Evolutionary conservation across 2,888 invertebrate genomes (phyloP), one percentile per base, ranked within the genome.

Genomic region (Thereva nobilitata): DNA sequence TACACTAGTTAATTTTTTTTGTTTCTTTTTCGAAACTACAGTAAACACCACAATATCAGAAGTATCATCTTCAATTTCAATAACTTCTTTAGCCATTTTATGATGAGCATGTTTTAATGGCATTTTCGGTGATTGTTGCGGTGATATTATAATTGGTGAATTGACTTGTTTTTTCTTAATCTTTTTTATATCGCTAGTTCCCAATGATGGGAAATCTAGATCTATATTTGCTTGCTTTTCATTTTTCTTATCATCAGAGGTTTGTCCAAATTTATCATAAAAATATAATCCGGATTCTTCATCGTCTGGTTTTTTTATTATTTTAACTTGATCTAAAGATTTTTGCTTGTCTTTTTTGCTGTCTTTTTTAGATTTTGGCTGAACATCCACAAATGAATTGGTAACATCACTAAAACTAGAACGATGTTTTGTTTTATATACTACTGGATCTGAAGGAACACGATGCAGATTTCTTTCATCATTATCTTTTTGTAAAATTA

Each of bases 181-280:
- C 23, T 23, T 23, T 23, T 23, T 23, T 23, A 23, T 2, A 23
- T 23, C 23, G 2, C 23, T 23, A 23, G 23, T 23, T 23, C 23
- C 23, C 23, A 23, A 23, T 23, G 23, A 23, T 23, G 23, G 23
- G 2, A 23, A 23, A 23, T 23, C 23, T 23, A 23, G 23, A 23
- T 23, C 23, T 23, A 23, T 23, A 23, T 2, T 23, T 23, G 23
- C 23, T 23, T 23, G 23, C 23, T 23, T 23, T 23, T 23, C 23
- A 23, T 23, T 23, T 23, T 23, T 23, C 23, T 23, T 23, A 23
- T 23, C 23, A 23, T 23, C 23, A 23, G 23, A 23, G 23, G 23
- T 23, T 23, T 23, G 23, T 4, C 42, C 52, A 23, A 68, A 68
- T 57, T 68, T 68, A 9, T 68, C 66, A 12, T 66, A 66, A 41